Evolutionary conservation across 2,113 vertebrate species (phyloP).

Genomic region (Dromaius novaehollandiae): DNA sequence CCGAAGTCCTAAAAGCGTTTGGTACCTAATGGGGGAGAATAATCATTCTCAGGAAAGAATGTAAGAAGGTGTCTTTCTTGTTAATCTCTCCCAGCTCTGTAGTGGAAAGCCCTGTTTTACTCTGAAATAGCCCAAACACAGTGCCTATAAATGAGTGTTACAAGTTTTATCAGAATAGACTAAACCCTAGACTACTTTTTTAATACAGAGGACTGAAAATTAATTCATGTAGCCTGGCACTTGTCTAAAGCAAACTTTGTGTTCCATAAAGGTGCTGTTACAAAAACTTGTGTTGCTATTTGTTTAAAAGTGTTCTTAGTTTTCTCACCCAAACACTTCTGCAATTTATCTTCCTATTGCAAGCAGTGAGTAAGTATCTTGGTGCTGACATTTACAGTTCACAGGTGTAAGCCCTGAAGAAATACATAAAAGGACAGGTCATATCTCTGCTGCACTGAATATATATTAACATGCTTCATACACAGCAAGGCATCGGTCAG

Average conservation of each 20-base stretch:
- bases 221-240: conserved; percentile 24
- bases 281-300: accelerated
- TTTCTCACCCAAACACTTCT: background rate
- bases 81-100: conserved; percentile 35
- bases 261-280: conserved; percentile 56
- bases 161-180: background rate
- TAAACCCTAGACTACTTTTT: conserved; percentile 11
- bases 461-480: background rate
- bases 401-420: background rate
- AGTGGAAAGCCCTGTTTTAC: background rate
- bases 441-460: background rate
- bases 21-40: background rate
- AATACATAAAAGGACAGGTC: background rate
- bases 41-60: background rate
- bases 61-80: background rate
- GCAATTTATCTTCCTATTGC: background rate
- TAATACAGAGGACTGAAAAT: conserved; percentile 37
- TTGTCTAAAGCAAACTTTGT: conserved; percentile 15
- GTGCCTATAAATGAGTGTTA: background rate
- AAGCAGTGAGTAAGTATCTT: background rate
- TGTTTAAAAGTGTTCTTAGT: background rate
- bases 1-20: background rate
- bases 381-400: background rate
- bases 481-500: background rate
- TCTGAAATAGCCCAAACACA: conserved; percentile 2